Percentiles rank a stretch among this genome's conserved stretches.
phyloP scores from a whole-genome alignment of 2,888 invertebrate species.

The Baronia brevicornis region DNA sequence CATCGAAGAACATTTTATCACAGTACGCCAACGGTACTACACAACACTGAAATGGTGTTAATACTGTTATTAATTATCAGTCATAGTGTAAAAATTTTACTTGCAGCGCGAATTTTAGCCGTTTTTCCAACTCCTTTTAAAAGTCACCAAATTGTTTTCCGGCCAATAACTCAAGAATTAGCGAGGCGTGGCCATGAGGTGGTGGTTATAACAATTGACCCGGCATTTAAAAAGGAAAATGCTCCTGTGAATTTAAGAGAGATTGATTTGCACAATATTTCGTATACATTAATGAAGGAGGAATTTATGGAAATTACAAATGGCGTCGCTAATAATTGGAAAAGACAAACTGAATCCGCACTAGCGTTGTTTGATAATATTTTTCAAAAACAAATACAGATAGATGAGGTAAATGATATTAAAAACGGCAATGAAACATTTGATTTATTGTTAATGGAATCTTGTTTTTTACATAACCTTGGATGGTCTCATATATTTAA shows the following conservation, averaged over 20 bases:
- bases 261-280: conserved; percentile 38
- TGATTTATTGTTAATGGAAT: conserved; percentile 41
- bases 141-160: conserved; percentile 59
- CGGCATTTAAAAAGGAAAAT: conserved; percentile 33
- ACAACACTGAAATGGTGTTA: too few relatives aligned
- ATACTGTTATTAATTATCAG: too few relatives aligned
- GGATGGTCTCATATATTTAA: conserved; percentile 34
- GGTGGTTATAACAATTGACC: conserved; percentile 50
- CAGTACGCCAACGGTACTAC: too few relatives aligned
- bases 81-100: too few relatives aligned
- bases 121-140: conserved; percentile 49
- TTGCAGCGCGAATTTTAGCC: conserved; percentile 44
- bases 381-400: conserved; percentile 21
- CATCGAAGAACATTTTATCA: too few relatives aligned
- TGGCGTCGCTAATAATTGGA: conserved; percentile 15
- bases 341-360: conserved; percentile 6
- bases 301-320: conserved; percentile 13
- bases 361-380: conserved; percentile 3
- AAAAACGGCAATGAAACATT: conserved; percentile 23
- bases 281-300: conserved; percentile 25
- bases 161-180: conserved; percentile 47
- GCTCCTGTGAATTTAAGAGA: conserved; percentile 45
- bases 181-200: conserved; percentile 57
- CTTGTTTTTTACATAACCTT: conserved; percentile 23
- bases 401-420: conserved; percentile 22